Evolutionary conservation across 2,797 vertebrate genomes (phyloP), one percentile per base, ranked within the genome.

Genomic region (Tangara arthus): DNA sequence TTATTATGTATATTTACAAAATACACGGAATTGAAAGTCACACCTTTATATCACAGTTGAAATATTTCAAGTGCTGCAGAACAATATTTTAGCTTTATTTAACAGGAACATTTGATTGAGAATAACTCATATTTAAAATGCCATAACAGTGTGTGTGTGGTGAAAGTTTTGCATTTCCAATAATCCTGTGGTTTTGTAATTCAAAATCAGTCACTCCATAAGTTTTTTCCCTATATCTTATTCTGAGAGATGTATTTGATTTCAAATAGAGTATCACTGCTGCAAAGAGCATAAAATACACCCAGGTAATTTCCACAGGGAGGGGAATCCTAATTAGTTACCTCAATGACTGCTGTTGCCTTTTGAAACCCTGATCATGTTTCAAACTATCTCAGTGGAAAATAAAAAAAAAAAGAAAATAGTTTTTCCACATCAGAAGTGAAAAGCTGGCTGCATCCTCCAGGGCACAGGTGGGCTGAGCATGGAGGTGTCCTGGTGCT

Each of bases 341-440:
- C 47, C 34, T 91, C 57, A 37, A 8, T 57, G 52, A 49, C 37
- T 72, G 49, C 44, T 75, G 21, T 26, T 81, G 49, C 69, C 35
- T 82, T 93, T 94, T 86, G 79, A 93, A 91, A 89, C 42, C 32
- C 46, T 27, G 49, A 65, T 61, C 39, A 65, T 9, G 50, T 86
- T 77, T 84, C 59, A 59, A 37, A 52, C 15, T 75, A 20, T 61
- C 70, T 79, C 42, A 1, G 78, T 47, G 63, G 89, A 94, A 89
- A 91, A 78, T 49, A 39, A 90, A 86, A 76, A 84, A 86, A 27
- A 50, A 90, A 85, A 78, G 44, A 56, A 92, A 90, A 88, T 57
- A 32, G 11, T 11, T 63, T 75, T 66, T 88, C 75, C 49, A n/a
- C 39, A 87, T 47, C 47, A 46, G 72, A 88, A 28, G 23, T 94